These are phyloP conservation scores for Strigamia crassipes DNA, from an alignment of 2,888 invertebrate species.

Conservation along the genomic window DNA sequence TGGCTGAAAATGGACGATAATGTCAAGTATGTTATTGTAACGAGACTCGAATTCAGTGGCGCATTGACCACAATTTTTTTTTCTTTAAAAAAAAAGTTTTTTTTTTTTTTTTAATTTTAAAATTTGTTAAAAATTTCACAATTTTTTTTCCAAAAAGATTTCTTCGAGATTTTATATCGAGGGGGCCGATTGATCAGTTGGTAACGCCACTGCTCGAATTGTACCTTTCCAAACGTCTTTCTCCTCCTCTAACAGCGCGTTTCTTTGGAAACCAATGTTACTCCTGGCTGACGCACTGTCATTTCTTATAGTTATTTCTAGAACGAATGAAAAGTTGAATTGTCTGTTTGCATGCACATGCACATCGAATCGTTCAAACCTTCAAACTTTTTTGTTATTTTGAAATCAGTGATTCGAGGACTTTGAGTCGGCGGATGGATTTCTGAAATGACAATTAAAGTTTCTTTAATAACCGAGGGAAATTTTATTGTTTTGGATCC, in stretches of 20 bases:
- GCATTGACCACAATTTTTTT: background rate
- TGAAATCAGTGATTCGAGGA: slow-evolving; percentile 36
- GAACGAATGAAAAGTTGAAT: background rate
- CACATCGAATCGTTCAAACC: background rate
- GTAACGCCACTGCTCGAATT: background rate
- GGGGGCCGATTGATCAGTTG: background rate
- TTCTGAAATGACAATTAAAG: background rate
- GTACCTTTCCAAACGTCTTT: background rate
- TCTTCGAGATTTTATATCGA: no score
- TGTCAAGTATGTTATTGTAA: background rate
- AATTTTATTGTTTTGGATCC: no score
- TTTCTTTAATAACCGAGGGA: no score
- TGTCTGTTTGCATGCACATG: background rate
- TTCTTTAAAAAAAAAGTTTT: no score
- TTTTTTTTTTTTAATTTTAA: no score
- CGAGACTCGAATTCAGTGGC: no score
- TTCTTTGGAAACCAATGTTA: background rate
- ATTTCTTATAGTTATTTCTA: background rate
- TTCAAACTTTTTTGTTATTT: slow-evolving; percentile 42
- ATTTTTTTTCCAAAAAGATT: no score
- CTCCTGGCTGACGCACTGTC: slow-evolving; percentile 15
- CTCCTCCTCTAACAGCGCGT: background rate
- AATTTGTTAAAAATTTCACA: no score
- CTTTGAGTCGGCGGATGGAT: slow-evolving; percentile 38
- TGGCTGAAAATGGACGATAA: background rate